Evolutionary conservation across 2,113 vertebrate genomes (phyloP), one percentile per base, ranked within the genome.

Genomic region (Glaucomys volans): DNA sequence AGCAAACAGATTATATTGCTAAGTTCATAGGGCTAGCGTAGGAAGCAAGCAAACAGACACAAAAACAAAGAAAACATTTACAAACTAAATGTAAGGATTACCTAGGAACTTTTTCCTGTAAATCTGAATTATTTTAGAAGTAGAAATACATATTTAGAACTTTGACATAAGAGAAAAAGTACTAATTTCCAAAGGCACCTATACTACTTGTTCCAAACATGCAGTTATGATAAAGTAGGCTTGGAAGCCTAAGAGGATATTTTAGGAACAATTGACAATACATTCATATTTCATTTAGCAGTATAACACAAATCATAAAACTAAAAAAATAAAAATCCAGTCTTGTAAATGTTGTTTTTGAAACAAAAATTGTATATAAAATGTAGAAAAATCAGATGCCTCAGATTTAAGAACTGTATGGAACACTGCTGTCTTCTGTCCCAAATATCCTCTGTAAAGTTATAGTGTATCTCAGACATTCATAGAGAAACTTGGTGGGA

Each of bases 51-150:
- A 86, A 86, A 93, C 8, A 66, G 84, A 37, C 92, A 80, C 4
- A 72, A 96, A 93, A 90, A 11, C 35, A 67, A 84, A 69, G 14
- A 69, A 94, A 96, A 76, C 2, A 89, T 91, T 81, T 69, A 64
- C 14, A 80, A 87, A 83, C 16, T 24, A 59, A 35, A 16, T 24
- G 47, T 71, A 10, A 47, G 6, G 24, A 42, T 8, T 17, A 26
- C 1, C 6, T 69, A 6, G 85, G 32, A 2, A 1, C 17, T 22
- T 74, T 86, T 57, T 62, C 71, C 57, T 20, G 12, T 95, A 57
- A 62, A 22, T 66, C 20, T 81, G 20, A 95, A 44, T 2, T 42
- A 30, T 17, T 17, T 35, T 12, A 0, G 11, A 6, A 22, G 2
- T 30, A 62, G 9, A 40, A 79, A 40, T 42, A 59, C 22, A n/a